Conservation (phyloP, 2,113 vertebrate genomes). For the Trochalopteron elliotii region DNA sequence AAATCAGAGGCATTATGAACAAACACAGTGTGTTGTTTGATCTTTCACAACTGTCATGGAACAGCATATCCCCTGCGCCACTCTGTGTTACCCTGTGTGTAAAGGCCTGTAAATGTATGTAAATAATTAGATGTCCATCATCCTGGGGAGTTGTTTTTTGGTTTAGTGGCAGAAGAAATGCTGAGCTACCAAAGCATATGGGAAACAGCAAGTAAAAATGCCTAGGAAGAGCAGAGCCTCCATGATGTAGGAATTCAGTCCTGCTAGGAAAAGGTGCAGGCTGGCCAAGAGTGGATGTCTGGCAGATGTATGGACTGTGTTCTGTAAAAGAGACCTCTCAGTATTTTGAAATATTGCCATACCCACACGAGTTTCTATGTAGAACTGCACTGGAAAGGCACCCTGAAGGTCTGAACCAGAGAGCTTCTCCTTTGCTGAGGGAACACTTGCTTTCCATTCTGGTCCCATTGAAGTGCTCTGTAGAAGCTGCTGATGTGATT, state of each 20-base stretch:
- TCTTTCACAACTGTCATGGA: neutral
- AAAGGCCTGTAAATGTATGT: neutral
- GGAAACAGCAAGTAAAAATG: neutral
- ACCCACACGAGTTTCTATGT: neutral
- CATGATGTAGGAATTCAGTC: fast-evolving
- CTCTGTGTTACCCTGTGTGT: fast-evolving
- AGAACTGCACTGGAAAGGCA: neutral
- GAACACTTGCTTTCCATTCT: neutral
- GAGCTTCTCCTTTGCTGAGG: neutral
- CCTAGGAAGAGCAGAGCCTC: neutral
- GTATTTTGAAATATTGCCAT: neutral
- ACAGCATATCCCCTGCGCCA: neutral
- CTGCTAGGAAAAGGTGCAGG: neutral
- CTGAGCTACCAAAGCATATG: neutral
- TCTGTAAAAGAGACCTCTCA: neutral
- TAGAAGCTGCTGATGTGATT: neutral
- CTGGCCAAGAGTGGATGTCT: neutral
- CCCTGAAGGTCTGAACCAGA: neutral
- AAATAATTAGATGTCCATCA: neutral
- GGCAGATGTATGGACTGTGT: neutral
- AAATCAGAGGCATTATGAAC: neutral
- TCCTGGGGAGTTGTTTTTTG: neutral
- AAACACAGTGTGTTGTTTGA: neutral
- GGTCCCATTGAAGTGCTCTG: neutral
- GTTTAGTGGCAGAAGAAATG: neutral